Percentiles rank a stretch among this genome's conserved stretches.
Conservation (phyloP, 2,113 vertebrate species). For the Neolamprologus hecqui region DNA sequence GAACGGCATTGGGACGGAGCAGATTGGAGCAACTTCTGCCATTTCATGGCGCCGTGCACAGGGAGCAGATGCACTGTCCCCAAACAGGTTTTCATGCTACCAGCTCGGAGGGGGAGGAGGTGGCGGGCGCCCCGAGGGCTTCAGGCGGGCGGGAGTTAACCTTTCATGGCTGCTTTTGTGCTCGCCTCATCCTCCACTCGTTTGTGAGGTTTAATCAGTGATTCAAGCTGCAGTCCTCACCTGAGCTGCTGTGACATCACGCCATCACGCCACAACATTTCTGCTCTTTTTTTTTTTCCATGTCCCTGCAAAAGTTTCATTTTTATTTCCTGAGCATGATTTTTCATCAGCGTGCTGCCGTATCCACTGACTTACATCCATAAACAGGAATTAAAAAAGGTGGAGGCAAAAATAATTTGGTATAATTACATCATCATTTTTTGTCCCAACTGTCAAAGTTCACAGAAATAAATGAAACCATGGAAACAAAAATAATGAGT, state of each 20-base stretch:
- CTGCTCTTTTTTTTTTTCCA: neutral
- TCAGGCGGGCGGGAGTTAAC: neutral
- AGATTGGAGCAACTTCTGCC: conserved; percentile 63
- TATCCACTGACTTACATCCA: neutral
- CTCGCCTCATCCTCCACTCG: neutral
- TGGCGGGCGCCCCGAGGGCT: neutral
- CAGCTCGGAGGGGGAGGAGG: conserved; percentile 4
- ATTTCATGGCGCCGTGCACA: conserved; percentile 64
- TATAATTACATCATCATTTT: neutral
- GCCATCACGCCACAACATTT: neutral
- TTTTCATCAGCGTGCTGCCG: neutral
- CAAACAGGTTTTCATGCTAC: conserved; percentile 50
- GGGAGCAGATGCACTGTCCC: conserved; percentile 59
- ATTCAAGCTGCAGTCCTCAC: neutral
- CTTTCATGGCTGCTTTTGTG: conserved; percentile 10
- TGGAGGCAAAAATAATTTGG: neutral
- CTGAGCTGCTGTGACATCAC: neutral
- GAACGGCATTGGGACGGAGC: conserved; percentile 10
- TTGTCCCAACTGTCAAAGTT: neutral
- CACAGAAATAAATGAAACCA: neutral
- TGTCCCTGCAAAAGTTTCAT: neutral
- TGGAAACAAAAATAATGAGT: neutral
- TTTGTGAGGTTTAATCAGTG: neutral
- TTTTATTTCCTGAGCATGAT: neutral
- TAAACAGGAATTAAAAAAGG: neutral